These are phyloP conservation scores for Anisognathus igniventris DNA, from an alignment of 2,797 vertebrate genomes.

Conservation along the genomic window DNA sequence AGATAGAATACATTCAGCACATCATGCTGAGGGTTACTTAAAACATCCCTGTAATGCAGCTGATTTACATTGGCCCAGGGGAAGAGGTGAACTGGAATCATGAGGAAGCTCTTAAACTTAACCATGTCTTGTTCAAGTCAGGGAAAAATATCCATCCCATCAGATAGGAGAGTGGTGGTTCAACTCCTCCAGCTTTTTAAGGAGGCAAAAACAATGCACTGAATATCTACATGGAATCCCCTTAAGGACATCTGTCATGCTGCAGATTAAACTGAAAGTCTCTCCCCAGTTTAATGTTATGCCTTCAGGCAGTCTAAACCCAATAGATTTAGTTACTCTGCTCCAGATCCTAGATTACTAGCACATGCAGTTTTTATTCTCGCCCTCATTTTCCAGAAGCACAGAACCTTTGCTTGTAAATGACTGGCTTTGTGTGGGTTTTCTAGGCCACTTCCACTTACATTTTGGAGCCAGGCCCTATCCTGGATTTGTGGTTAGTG, in stretches of 20 bases:
- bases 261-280: conserved; percentile 60
- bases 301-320: conserved; percentile 57
- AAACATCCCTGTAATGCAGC: background rate
- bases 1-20: background rate
- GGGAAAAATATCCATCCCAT: background rate
- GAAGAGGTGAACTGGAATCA: conserved; percentile 1
- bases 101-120: conserved; percentile 19
- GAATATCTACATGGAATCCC: conserved; percentile 63
- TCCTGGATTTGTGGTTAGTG: conserved; percentile 31
- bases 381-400: conserved; percentile 45
- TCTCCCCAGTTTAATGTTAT: conserved; percentile 61
- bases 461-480: background rate
- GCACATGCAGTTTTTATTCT: conserved; percentile 31
- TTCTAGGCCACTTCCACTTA: conserved; percentile 47
- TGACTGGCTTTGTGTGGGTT: conserved; percentile 9
- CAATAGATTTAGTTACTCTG: conserved; percentile 48
- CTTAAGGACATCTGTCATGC: conserved; percentile 67
- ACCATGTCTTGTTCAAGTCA: conserved; percentile 23
- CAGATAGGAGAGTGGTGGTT: conserved; percentile 16
- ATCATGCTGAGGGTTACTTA: background rate
- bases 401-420: conserved; percentile 4
- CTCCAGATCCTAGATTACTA: conserved; percentile 59
- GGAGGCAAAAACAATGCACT: conserved; percentile 22
- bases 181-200: background rate
- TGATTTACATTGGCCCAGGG: conserved; percentile 37